Evolutionary conservation across 2,113 vertebrate species (phyloP), one percentile per base, ranked within the genome.

Genomic region (Anarrhichthys ocellatus): DNA sequence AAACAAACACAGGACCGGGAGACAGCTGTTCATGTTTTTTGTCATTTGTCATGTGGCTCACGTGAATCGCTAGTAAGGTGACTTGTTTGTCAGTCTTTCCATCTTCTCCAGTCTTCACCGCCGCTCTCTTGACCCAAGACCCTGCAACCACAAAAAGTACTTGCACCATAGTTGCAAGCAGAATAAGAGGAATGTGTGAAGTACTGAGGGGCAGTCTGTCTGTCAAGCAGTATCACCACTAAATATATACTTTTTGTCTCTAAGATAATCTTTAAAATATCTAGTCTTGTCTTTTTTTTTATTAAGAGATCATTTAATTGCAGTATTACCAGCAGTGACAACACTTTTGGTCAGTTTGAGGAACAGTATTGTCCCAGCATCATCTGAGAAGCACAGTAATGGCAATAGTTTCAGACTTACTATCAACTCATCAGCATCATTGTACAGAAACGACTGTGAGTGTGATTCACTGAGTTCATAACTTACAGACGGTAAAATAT

Each of bases 321-420:
- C 24, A 74, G 29, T 59, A 80, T 82, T 67, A 76, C 81, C 34
- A 75, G 66, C 50, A 71, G 63, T 87, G 74, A 67, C 62, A 76
- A 20, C 64, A 82, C 73, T 38, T 91, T 22, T 52, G 11, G n/a
- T 56, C 78, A 78, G 59, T 86, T 68, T 87, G 84, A 89, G 76
- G 87, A 84, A 87, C 59, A 74, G 9, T 15, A 0, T 6, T 52
- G 73, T 74, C 79, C 44, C 82, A 9, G 36, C 56, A 70, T 80
- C 52, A 87, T 86, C 86, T 87, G 62, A 90, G 82, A 91, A 90
- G 18, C 36, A 74, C 40, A 86, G 70, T 82, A 72, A 88, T 68
- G 77, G 34, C 63, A 74, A 42, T 62, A 54, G 64, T 70, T 59
- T 83, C 58, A 76, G 50, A 67, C 46, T 86, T 56, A 73, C 68